These are phyloP conservation scores for Zhengitettix transpicula DNA, from an alignment of 2,888 invertebrate genomes.

Conservation along the genomic window DNA sequence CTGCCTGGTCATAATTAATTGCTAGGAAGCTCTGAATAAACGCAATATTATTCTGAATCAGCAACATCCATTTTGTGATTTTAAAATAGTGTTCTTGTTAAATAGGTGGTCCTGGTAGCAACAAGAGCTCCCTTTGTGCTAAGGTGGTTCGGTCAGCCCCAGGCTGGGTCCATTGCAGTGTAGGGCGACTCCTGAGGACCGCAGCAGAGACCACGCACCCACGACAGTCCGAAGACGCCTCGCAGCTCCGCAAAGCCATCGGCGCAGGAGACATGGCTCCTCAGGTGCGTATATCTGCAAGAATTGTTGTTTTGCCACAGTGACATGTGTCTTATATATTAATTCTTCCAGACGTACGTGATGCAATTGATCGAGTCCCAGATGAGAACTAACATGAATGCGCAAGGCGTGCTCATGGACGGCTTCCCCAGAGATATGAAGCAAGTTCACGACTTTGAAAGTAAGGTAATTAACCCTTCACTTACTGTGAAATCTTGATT, in stretches of 20 bases:
- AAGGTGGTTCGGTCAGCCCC: slow-evolving; percentile 49
- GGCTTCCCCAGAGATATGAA: slow-evolving; percentile 85
- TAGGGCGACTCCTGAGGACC: slow-evolving; percentile 60
- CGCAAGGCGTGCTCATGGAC: slow-evolving; percentile 74
- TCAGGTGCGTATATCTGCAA: slow-evolving; percentile 18
- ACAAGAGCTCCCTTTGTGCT: slow-evolving; percentile 65
- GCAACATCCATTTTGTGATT: too few species aligned
- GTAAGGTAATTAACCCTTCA: slow-evolving; percentile 42
- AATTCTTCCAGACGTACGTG: slow-evolving; percentile 43
- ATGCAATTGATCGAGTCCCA: slow-evolving; percentile 57
- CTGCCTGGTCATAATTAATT: too few species aligned
- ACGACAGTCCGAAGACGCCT: slow-evolving; percentile 33
- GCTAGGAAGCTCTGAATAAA: too few species aligned
- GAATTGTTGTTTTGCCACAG: background rate
- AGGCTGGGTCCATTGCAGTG: slow-evolving; percentile 61
- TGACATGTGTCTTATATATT: background rate
- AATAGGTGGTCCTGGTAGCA: slow-evolving; percentile 76
- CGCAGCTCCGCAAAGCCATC: slow-evolving; percentile 51
- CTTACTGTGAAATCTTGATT: too few species aligned
- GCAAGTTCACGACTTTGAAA: slow-evolving; percentile 78
- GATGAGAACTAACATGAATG: slow-evolving; percentile 38
- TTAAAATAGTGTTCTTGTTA: too few species aligned
- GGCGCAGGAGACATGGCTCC: slow-evolving; percentile 68
- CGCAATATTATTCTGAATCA: too few species aligned
- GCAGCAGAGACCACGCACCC: slow-evolving; percentile 50